Percentiles rank a stretch among this genome's conserved stretches.
Evolutionary conservation across 2,113 vertebrate species (phyloP).

Genomic region (Pterocles orientalis): DNA sequence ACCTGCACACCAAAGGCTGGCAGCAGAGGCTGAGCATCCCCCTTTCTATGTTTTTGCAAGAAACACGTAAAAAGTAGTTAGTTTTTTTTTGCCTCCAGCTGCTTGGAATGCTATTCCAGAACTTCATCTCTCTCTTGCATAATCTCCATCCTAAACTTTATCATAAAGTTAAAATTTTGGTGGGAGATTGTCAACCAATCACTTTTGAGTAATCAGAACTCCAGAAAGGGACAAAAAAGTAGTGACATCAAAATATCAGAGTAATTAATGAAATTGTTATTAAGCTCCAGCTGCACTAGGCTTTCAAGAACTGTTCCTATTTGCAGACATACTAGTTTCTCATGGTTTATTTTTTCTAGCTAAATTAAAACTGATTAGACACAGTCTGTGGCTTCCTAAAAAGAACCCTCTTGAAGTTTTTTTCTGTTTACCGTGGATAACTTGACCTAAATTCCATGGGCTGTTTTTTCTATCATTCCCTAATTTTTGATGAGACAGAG

Average conservation of each 20-base stretch:
- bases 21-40: neutral
- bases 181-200: neutral
- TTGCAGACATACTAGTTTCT: neutral
- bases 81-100: fast-evolving
- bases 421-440: neutral
- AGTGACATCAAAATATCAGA: neutral
- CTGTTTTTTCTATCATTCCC: neutral
- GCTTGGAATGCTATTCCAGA: neutral
- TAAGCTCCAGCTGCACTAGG: neutral
- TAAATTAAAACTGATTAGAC: neutral
- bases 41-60: neutral
- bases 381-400: neutral
- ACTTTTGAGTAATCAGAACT: neutral
- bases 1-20: neutral
- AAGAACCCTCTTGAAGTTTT: neutral
- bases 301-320: neutral
- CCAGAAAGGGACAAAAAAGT: neutral
- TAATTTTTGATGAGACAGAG: neutral
- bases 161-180: neutral
- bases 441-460: neutral
- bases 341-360: neutral
- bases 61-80: neutral
- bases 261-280: neutral
- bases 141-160: neutral
- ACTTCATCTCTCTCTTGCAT: neutral